These are phyloP conservation scores for Nemotelus pantherinus DNA, from an alignment of 2,888 invertebrate genomes.

Conservation along the genomic window DNA sequence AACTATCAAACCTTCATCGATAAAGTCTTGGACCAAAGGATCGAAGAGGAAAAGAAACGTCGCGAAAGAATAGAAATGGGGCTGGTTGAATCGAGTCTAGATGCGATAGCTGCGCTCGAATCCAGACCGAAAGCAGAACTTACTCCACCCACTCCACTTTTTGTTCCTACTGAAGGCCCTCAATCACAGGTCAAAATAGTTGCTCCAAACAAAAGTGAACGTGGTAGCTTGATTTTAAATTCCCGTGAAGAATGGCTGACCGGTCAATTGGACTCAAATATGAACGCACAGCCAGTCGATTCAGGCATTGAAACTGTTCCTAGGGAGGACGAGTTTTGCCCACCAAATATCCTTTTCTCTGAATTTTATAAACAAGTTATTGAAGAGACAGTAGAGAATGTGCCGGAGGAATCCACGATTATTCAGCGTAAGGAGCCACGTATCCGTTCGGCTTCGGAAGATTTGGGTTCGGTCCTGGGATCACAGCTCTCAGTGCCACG, in stretches of 20 bases:
- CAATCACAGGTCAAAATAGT: neutral
- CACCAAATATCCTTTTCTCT: constrained; percentile 19
- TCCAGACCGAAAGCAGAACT: neutral
- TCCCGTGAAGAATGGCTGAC: neutral
- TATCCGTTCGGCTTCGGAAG: neutral
- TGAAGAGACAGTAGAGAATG: neutral
- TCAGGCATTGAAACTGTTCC: neutral
- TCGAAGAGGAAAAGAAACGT: neutral
- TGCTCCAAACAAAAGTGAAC: neutral
- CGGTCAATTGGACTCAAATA: neutral
- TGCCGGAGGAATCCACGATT: no score
- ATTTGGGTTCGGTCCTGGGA: neutral
- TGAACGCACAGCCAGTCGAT: neutral
- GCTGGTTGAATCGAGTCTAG: neutral
- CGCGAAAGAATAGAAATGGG: neutral
- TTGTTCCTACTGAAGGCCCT: neutral
- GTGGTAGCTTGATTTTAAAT: neutral
- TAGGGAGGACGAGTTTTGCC: neutral
- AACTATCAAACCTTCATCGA: constrained; percentile 13
- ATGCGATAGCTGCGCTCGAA: neutral
- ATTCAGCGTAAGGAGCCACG: neutral
- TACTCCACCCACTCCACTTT: neutral
- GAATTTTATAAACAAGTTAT: constrained; percentile 14
- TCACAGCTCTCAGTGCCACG: neutral
- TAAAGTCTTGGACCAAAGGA: neutral